Evolutionary conservation across 2,888 invertebrate genomes (phyloP).

Genomic region (Autographa gamma): DNA sequence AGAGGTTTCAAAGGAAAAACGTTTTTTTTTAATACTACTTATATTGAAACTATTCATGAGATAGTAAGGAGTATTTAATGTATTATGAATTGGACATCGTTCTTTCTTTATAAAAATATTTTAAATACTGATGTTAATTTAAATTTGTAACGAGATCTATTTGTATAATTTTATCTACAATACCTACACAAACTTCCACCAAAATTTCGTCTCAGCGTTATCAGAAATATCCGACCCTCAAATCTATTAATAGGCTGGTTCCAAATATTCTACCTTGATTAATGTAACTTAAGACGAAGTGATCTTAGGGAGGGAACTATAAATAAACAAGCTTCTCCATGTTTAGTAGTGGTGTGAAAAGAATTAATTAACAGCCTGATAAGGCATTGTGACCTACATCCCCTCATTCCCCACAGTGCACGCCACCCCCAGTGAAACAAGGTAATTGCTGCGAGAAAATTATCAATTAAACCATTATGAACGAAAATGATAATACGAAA

Average conservation of each 20-base stretch:
- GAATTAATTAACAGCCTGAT: slow-evolving; percentile 47
- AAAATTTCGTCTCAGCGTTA: neutral
- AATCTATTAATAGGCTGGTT: neutral
- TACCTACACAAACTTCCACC: no score
- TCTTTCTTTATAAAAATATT: no score
- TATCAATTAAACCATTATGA: slow-evolving; percentile 35
- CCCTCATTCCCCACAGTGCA: slow-evolving; percentile 37
- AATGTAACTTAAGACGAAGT: neutral
- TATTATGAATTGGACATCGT: no score
- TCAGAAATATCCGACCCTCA: neutral
- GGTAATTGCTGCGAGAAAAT: slow-evolving; percentile 40
- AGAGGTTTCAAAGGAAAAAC: no score
- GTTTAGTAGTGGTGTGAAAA: slow-evolving; percentile 37
- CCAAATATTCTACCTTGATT: neutral
- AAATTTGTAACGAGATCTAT: no score
- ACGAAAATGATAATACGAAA: slow-evolving; percentile 6
- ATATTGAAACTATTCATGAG: no score
- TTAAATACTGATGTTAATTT: no score
- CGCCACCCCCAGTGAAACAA: slow-evolving; percentile 38
- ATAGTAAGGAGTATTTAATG: no score
- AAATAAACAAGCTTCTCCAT: slow-evolving; percentile 19
- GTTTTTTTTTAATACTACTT: no score
- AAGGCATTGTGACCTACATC: slow-evolving; percentile 31
- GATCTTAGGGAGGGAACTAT: neutral
- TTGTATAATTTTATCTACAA: no score